Base-by-base conservation (phyloP, 2,113 vertebrate species). In the Baryphthengus martii region DNA sequence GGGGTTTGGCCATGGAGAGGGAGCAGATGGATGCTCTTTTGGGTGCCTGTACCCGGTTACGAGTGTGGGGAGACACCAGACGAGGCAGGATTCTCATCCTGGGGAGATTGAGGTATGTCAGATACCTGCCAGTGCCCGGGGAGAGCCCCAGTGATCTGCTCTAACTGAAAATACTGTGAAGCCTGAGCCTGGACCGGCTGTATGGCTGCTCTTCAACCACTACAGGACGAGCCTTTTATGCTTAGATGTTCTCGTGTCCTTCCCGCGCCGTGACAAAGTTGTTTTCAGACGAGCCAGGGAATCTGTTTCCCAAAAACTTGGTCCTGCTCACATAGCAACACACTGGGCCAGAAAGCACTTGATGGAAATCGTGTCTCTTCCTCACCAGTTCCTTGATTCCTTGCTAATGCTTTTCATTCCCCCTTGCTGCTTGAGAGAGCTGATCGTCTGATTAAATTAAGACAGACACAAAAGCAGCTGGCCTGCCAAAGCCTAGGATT, bases 361-460 rank as follows among this genome's bases (percentile, higher is more conserved):
- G 90, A 90, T 95, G 95, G 92, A 94, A 96, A 84, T 94, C 76
- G 1, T 91, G 82, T 89, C 90, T 92, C 71, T 89, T 90, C 86
- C 86, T 96, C 89, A 59, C 86, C 95, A 92, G 81, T 92, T 96
- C 93, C 94, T 91, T 90, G 88, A 93, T 96, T 97, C 88, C 93
- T 95, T 96, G 88, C 96, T 92, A 77, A 85, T 85, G 56, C 83
- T 95, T 89, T 89, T 94, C 96, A 95, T 94, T 96, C 93, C 79
- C 61, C 76, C 75, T 89, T 47, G n/a, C 84, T 93, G 94, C 90
- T 97, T 86, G 82, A 93, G 91, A 94, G 93, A 96, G 94, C 92
- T 76, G 92, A 96, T 95, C 21, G 47, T 96, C 90, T 95, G 96
- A 96, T 96, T 97, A 97, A 96, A 98, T 97, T 96, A 95, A 96